Base-by-base conservation (phyloP, 2,888 invertebrate species). In the Lithosia quadra region DNA sequence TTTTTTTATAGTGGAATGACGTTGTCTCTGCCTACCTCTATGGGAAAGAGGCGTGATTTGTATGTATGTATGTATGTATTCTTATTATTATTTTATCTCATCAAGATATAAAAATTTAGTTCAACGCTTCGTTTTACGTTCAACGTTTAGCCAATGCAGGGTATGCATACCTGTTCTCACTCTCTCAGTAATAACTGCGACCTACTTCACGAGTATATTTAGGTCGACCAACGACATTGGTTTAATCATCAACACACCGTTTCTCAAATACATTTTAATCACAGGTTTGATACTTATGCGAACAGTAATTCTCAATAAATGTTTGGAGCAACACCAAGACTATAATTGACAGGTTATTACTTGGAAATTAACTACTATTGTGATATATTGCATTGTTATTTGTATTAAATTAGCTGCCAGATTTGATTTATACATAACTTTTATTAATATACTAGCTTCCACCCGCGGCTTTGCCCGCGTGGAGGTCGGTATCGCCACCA, bases 301-400 rank as follows among this genome's bases (percentile, higher is more conserved):
- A 67, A 60, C 65, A 65, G 71, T 73, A 67, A 78, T 71, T 43
- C 33, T 73, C 64, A 73, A 80, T 80, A 74, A 65, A 75, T 62
- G 63, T 73, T 78, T 78, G 80, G 78, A 80, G 28, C 55, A 1
- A 5, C n/a, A 80, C 78, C 78, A 78, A 78, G 69, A 74, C 53
- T 13, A 66, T 80, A 75, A 75, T 75, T 80, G 67, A 75, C 67
- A 71, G 33, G 61, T 56, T 69, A 75, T 77, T 76, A 67, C 68
- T 76, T 74, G 76, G 69, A 69, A 34, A 77, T 76, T 76, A 74
- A 62, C 11, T 65, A 28, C n/a, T 28, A 58, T 57, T 39, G 5
- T 1, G 21, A 39, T 18, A 24, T 36, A 43, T 64, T 43, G 24
- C 24, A 28, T 24, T 56, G 28, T 56, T 56, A 56, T 15, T 24